Evolutionary conservation across 1,140 invertebrate genomes (phyloP).

Genomic region (Drosophila ambigua): DNA sequence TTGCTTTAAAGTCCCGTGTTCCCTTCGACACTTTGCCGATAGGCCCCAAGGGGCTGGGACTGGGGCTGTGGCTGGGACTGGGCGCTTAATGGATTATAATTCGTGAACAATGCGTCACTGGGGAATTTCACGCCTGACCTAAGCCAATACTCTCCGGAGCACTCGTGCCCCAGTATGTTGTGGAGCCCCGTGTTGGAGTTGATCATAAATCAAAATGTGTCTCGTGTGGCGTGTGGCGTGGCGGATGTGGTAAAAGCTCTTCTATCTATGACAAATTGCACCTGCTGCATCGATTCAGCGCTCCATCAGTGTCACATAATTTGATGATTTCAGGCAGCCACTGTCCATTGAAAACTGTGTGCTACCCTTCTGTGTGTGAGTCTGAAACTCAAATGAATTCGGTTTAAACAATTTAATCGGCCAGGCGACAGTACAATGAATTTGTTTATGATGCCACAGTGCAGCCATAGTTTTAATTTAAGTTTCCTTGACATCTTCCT

Average conservation of each 20-base stretch:
- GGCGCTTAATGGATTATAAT: conserved; percentile 67
- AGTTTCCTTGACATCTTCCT: no score
- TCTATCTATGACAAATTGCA: conserved; percentile 12
- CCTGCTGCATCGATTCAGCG: conserved; percentile 25
- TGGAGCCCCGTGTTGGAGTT: background rate
- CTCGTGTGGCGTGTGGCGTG: conserved; percentile 1
- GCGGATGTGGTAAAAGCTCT: conserved; percentile 43
- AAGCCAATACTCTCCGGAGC: conserved; percentile 11
- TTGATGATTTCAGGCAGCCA: conserved; percentile 13
- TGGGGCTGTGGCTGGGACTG: conserved; percentile 22
- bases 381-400: conserved; percentile 36
- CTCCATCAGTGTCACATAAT: conserved; percentile 56
- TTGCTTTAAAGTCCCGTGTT: conserved; percentile 45
- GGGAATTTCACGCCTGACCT: conserved; percentile 57
- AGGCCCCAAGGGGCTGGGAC: background rate
- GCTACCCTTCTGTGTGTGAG: background rate
- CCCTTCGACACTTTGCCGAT: conserved; percentile 21
- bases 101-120: conserved; percentile 22
- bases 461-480: no score
- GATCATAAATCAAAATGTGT: conserved; percentile 59
- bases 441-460: background rate
- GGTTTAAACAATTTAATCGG: background rate
- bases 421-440: conserved; percentile 30
- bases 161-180: no score
- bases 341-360: conserved; percentile 34